Percentiles rank a stretch among this genome's conserved stretches.
Conservation (phyloP, 2,888 invertebrate species). For the Callinectes sapidus region DNA sequence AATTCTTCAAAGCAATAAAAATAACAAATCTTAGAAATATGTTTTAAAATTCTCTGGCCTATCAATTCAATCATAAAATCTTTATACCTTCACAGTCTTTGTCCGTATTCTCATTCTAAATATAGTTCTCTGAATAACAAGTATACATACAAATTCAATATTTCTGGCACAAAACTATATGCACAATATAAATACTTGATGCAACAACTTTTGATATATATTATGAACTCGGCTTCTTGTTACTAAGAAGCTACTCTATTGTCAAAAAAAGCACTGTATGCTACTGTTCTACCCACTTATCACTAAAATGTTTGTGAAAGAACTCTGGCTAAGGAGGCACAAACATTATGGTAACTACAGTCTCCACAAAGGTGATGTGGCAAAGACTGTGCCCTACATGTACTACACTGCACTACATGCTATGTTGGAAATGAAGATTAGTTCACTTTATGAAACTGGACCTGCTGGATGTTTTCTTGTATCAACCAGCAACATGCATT, state of each 20-base stretch:
- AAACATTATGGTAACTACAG: background rate
- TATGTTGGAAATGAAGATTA: background rate
- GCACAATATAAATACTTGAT: background rate
- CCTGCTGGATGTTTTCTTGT: background rate
- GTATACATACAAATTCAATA: background rate
- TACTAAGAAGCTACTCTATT: background rate
- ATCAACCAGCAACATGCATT: background rate
- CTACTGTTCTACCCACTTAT: background rate
- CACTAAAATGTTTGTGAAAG: background rate
- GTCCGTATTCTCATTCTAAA: background rate
- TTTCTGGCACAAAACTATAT: background rate
- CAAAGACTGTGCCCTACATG: background rate
- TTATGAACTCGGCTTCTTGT: background rate
- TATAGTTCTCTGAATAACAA: background rate
- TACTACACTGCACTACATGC: background rate
- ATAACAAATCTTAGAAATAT: background rate
- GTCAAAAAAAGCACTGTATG: background rate
- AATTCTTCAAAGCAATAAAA: background rate
- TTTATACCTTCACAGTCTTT: background rate
- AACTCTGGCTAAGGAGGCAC: conserved; percentile 31
- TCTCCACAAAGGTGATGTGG: background rate
- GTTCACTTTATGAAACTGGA: background rate
- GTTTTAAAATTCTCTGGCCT: background rate
- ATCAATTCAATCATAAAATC: background rate
- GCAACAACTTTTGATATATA: background rate